Base-by-base conservation (phyloP, 2,113 vertebrate genomes). In the Carettochelys insculpta region DNA sequence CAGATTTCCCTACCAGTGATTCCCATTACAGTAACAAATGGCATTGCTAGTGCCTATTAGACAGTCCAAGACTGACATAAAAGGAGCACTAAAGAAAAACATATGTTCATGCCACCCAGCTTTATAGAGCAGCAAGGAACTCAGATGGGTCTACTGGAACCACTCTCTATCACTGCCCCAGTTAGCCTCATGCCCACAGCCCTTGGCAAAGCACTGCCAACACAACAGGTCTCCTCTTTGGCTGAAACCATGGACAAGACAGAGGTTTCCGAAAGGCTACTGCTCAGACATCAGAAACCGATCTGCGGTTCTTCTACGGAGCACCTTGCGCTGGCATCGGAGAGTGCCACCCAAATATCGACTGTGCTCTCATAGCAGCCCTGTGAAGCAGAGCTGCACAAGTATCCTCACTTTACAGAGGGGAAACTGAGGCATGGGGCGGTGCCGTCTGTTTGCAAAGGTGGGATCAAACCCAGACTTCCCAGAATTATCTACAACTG, bases 11-110 rank as follows among this genome's bases (percentile, higher is more conserved):
- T 93, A 92, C 90, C 94, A 94, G 94, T 88, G 93, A 96, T 95
- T 95, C 93, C 94, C 94, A 96, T 96, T 97, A 95, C 95, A 95
- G 93, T 94, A 94, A 96, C 96, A 97, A 97, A 95, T 95, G 93
- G 94, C 94, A 96, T 89, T 80, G 90, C 91, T 87, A 95, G 88
- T 53, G 1, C 89, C 96, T 94, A 94, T 94, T 95, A 96, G 93
- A 94, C 93, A 95, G 93, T 87, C 91, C 82, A 92, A 96, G 89
- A 85, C 88, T 87, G 80, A 82, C 87, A 82, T 89, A 91, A 73
- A 89, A 91, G 89, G 51, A 38, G 16, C 95, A 92, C 91, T 90
- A 81, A 88, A 96, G 89, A 90, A 94, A 16, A 85, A 56, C 83
- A 31, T 80, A 93, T 22, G n/a, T 80, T 88, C 3, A 0, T 94